These are phyloP conservation scores for Drosophila incognita DNA, from an alignment of 2,888 invertebrate species.

Conservation along the genomic window DNA sequence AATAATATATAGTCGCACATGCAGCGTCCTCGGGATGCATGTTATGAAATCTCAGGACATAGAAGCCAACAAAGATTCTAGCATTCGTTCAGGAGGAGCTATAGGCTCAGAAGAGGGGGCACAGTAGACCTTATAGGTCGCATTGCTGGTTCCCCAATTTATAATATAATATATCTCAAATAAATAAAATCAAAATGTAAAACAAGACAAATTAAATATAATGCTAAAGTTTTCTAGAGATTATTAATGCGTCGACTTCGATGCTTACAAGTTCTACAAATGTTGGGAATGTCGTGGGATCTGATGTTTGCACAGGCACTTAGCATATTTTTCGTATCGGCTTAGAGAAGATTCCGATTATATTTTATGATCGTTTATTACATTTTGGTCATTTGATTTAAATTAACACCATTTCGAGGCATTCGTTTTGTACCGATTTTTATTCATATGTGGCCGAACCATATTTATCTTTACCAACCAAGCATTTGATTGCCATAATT, in stretches of 20 bases:
- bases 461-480: conserved; percentile 21
- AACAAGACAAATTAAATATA: not conserved
- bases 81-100: too few species aligned
- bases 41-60: too few species aligned
- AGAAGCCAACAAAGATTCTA: too few species aligned
- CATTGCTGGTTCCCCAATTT: too few species aligned
- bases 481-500: conserved; percentile 33
- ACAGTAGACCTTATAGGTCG: too few species aligned
- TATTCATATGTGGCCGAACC: not conserved
- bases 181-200: not conserved
- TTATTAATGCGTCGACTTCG: conserved; percentile 4
- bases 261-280: not conserved
- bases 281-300: conserved; percentile 48
- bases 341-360: conserved; percentile 71
- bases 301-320: conserved; percentile 44
- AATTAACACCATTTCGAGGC: conserved; percentile 67
- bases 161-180: too few species aligned
- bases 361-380: conserved; percentile 79
- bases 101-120: too few species aligned
- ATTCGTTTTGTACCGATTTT: conserved; percentile 39
- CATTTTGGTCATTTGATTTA: conserved; percentile 78
- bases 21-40: too few species aligned
- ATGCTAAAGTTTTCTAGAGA: not conserved
- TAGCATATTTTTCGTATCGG: conserved; percentile 65
- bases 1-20: too few species aligned